Percentiles rank a stretch among this genome's conserved stretches.
These are phyloP conservation scores for Laothoe populi DNA, from an alignment of 2,888 invertebrate species.

Conservation along the genomic window DNA sequence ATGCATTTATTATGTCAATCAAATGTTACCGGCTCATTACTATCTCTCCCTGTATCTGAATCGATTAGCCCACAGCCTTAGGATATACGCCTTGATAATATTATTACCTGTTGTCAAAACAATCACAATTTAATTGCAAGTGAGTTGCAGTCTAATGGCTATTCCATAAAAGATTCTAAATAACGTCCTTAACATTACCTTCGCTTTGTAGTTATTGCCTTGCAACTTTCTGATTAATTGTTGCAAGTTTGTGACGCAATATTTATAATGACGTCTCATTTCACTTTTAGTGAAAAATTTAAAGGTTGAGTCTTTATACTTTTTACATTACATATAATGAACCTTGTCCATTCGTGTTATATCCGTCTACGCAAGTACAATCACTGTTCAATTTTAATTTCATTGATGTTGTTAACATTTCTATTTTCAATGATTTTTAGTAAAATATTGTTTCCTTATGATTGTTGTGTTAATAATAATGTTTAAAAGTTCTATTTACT, in stretches of 20 bases:
- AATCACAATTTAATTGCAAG: not conserved
- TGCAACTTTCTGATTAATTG: conserved; percentile 13
- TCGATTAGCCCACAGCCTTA: not conserved
- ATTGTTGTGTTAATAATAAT: not conserved
- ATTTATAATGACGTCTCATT: not conserved
- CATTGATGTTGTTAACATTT: not conserved
- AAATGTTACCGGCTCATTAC: conserved; percentile 64
- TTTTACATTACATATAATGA: conserved; percentile 17
- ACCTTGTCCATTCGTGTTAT: conserved; percentile 28
- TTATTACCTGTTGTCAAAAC: conserved; percentile 2
- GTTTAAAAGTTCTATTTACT: too few relatives aligned
- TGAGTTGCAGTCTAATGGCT: not conserved
- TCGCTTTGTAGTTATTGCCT: not conserved
- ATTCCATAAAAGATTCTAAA: conserved; percentile 18
- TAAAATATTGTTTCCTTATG: not conserved
- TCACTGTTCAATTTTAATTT: not conserved
- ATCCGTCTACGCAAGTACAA: conserved; percentile 34
- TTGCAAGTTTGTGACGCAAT: conserved; percentile 7
- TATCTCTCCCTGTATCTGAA: conserved; percentile 38
- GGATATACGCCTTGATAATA: conserved; percentile 3
- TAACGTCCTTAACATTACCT: conserved; percentile 21
- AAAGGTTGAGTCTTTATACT: conserved; percentile 26
- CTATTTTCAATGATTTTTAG: not conserved
- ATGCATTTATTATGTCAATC: conserved; percentile 29
- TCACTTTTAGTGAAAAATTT: not conserved